Base-by-base conservation (phyloP, 2,888 invertebrate species). In the Rhagophthalmus giganteus region DNA sequence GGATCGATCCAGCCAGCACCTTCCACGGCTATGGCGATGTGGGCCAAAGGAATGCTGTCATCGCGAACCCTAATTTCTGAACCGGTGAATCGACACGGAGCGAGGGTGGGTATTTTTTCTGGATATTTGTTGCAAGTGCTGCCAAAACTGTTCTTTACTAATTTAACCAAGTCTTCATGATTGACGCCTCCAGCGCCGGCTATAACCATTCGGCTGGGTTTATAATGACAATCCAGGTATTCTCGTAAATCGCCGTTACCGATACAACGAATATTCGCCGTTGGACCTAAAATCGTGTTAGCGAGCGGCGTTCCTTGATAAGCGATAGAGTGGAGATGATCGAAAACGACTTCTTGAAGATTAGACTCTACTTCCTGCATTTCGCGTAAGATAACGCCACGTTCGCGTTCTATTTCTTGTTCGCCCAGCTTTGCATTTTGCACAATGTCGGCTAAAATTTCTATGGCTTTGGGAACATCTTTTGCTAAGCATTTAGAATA, bases 331-430 rank as follows among this genome's bases (percentile, higher is more conserved):
- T 99, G 99, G 35, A 99, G 83, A 71, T 98, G 94, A 77, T 99
- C 99, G 71, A 99, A 99, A 1, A 98, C 97, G 12, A 99, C 98
- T 78, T 99, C 99, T 74, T 99, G 97, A 30, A 98, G 80, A 74
- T 98, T 97, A 59, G 94, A 94, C 74, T 99, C 99, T 10, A 98
- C 95, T 74, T 98, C 96, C 75, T 98, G 96, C 97, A 99, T 98
- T 78, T 99, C 99, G 50, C 99, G 84, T 26, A 99, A 79, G 70
- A 99, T 99, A 1, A 99, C 99, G 12, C 95, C 91, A 57, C 98
- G 85, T 78, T 99, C 99, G 60, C 95, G 84, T 79, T 98, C 96
- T 69, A 99, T 97, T 79, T 98, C 97, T 55, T 82, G 81, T 74
- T 91, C 90, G 0, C 71, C 77, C 53, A 97, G 82, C 68, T 90